Percentiles rank a stretch among this genome's conserved stretches.
Conservation (phyloP, 2,797 vertebrate genomes). For the Meda fulgida region DNA sequence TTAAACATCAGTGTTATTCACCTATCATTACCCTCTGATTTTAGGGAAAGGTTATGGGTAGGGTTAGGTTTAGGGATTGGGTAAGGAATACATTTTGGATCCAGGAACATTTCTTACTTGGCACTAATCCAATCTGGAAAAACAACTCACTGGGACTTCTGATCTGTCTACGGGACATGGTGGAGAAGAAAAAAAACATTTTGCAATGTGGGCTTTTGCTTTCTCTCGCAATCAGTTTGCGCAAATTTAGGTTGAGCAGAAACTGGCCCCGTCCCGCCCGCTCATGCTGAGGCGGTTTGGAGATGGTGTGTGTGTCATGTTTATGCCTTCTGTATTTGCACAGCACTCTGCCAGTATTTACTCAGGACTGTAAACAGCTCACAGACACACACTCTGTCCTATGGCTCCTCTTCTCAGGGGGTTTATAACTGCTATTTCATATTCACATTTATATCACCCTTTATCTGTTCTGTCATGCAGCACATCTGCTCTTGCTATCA, state of each 20-base stretch:
- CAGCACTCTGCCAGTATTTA: slow-evolving; percentile 78
- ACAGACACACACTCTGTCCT: not conserved
- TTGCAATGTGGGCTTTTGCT: no score
- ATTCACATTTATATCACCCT: not conserved
- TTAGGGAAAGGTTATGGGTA: no score
- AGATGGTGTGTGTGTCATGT: slow-evolving; percentile 26
- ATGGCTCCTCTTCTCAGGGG: not conserved
- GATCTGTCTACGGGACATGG: no score
- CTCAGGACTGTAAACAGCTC: slow-evolving; percentile 73
- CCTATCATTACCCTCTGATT: no score
- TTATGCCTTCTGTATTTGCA: slow-evolving; percentile 75
- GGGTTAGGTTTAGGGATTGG: no score
- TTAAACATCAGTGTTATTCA: no score
- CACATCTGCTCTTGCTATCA: not conserved
- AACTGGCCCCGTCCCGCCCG: not conserved
- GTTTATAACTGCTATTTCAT: not conserved
- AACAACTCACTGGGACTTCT: not conserved
- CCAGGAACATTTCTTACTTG: no score
- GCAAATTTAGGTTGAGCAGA: not conserved
- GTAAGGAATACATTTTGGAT: no score
- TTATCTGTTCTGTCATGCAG: not conserved
- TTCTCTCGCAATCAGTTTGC: no score
- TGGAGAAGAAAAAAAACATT: no score
- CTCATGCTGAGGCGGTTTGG: not conserved
- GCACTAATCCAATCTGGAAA: no score